Evolutionary conservation across 2,888 invertebrate genomes (phyloP).

Genomic region (Mesoligia furuncula): DNA sequence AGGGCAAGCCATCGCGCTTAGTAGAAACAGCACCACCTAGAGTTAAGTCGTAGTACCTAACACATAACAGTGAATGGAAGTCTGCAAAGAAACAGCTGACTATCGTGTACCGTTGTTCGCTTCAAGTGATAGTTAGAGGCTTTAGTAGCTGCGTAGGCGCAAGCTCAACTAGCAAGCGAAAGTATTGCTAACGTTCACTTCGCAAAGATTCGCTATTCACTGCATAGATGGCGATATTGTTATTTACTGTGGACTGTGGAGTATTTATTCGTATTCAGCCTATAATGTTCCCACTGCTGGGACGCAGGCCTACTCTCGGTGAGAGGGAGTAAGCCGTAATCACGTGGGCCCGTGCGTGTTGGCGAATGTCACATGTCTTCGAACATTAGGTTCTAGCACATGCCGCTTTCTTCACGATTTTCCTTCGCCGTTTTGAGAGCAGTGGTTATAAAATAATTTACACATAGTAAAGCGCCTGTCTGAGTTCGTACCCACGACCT

Average conservation of each 20-base stretch:
- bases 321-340: not conserved
- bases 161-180: slow-evolving; percentile 30
- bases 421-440: no score
- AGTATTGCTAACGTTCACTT: slow-evolving; percentile 44
- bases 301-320: not conserved
- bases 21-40: slow-evolving; percentile 61
- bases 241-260: not conserved
- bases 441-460: no score
- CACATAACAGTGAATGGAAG: slow-evolving; percentile 5
- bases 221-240: slow-evolving; percentile 59
- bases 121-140: slow-evolving; percentile 9
- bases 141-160: not conserved
- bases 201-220: slow-evolving; percentile 24
- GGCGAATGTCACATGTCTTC: no score
- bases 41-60: slow-evolving; percentile 9
- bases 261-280: not conserved
- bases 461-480: not conserved
- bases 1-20: not conserved
- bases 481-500: not conserved
- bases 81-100: slow-evolving; percentile 21
- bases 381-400: no score
- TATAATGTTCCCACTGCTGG: not conserved
- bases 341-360: not conserved
- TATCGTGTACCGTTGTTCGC: not conserved
- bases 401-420: no score